Base-by-base conservation (phyloP, 2,797 vertebrate species). In the Siniperca scherzeri region DNA sequence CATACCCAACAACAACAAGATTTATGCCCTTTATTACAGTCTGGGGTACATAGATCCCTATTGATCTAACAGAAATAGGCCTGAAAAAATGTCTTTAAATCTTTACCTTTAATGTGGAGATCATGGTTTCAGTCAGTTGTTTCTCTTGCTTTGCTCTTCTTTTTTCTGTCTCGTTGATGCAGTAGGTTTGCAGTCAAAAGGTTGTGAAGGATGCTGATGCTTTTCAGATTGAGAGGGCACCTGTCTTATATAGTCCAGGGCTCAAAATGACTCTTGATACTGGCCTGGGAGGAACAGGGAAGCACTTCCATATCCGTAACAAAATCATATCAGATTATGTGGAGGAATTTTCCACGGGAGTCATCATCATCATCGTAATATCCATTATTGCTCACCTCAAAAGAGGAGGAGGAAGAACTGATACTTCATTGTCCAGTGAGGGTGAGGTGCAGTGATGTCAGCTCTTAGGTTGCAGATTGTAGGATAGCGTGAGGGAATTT, bases 241-340 rank as follows among this genome's bases (percentile, higher is more conserved):
- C 76, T 82, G 48, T 44, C 82, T 95, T 96, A 93, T 95, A 96
- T 93, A 94, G 72, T 25, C 53, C 14, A 22, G 36, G 50, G 57
- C 52, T 42, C 61, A 76, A n/a, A 81, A 70, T 76, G 25, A 7
- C 17, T 40, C 44, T n/a, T 42, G 67, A 87, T 59, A 79, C 30
- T 14, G 21, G 12, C 1, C 56, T 36, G 7, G 56, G 13, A 74
- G 68, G 60, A 85, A 72, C 55, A 62, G 62, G 87, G 46, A 81
- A 70, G 73, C 55, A 33, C 30, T 30, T 38, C 57, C 38, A 77
- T 52, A 80, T 84, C 36, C 56, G 13, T 40, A 53, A 65, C 21
- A 30, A 73, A n/a, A 65, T 2, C 30, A 71, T 65, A 64, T 82
- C 52, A 55, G 74, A 67, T 44, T 44, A 36, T 46, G 61, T n/a